These are phyloP conservation scores for Rhaphigaster nebulosa DNA, from an alignment of 2,888 invertebrate genomes.

Conservation along the genomic window DNA sequence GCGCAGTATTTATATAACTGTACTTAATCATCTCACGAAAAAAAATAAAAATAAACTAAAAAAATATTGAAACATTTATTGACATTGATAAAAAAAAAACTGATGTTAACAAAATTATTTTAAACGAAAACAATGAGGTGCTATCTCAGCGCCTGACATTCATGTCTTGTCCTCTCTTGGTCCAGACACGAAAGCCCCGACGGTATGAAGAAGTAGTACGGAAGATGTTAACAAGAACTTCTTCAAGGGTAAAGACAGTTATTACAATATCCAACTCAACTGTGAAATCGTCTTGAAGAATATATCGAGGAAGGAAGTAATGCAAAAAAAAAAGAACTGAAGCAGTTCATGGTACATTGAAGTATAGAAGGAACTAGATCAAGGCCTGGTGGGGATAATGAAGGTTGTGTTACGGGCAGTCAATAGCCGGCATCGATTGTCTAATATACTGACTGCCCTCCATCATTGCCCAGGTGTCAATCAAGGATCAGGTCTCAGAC, in stretches of 20 bases:
- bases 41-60: no score
- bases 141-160: background rate
- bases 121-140: no score
- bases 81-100: no score
- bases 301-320: background rate
- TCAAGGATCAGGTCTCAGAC: background rate
- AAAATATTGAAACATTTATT: no score
- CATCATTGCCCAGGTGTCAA: background rate
- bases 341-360: background rate
- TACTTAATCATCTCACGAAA: no score
- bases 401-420: background rate
- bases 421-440: background rate
- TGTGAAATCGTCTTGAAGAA: background rate
- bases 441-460: background rate
- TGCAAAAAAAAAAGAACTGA: background rate
- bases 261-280: background rate
- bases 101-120: no score
- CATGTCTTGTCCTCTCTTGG: background rate
- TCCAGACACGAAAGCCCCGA: background rate
- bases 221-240: background rate
- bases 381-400: background rate
- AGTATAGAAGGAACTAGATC: background rate
- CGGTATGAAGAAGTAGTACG: background rate
- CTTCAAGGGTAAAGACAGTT: background rate
- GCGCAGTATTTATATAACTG: no score